Percentiles rank a stretch among this genome's conserved stretches.
These are phyloP conservation scores for Dufourea novaeangliae DNA, from an alignment of 1,140 invertebrate genomes.

Conservation along the genomic window DNA sequence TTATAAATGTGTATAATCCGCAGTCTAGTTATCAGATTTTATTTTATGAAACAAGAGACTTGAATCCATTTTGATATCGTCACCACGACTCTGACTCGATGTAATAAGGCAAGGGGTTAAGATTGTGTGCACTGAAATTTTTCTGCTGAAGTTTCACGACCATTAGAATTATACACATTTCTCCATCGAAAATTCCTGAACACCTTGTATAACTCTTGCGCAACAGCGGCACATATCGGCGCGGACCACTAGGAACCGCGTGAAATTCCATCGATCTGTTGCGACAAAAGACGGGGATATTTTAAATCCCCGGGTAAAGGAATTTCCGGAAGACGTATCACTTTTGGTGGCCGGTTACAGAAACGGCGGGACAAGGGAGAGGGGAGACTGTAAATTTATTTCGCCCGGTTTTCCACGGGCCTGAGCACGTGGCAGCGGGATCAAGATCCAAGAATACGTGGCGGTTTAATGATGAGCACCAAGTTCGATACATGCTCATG, in stretches of 20 bases:
- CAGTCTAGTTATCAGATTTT: too few species aligned
- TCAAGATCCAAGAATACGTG: conserved; percentile 14
- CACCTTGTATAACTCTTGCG: background rate
- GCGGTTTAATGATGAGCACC: background rate
- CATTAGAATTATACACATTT: too few species aligned
- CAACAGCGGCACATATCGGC: background rate
- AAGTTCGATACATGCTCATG: background rate
- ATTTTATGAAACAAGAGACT: too few species aligned
- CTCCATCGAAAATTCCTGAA: background rate
- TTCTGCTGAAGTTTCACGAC: too few species aligned
- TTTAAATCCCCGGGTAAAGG: conserved; percentile 7
- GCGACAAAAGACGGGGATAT: background rate
- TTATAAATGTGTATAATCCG: too few species aligned
- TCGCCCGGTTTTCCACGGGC: background rate
- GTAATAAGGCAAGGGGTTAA: too few species aligned
- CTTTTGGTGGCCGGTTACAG: background rate
- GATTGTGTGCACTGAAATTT: too few species aligned
- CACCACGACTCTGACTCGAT: too few species aligned
- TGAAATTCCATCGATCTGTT: conserved; percentile 20
- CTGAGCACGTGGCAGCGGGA: conserved; percentile 39
- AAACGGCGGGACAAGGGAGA: background rate
- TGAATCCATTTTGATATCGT: too few species aligned
- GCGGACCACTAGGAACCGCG: conserved; percentile 8
- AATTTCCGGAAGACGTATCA: conserved; percentile 1
- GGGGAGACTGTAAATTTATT: background rate